Conservation (phyloP, 30 jellyfish, hydroid and myxozoan species). For the Turritopsis rubra region DNA sequence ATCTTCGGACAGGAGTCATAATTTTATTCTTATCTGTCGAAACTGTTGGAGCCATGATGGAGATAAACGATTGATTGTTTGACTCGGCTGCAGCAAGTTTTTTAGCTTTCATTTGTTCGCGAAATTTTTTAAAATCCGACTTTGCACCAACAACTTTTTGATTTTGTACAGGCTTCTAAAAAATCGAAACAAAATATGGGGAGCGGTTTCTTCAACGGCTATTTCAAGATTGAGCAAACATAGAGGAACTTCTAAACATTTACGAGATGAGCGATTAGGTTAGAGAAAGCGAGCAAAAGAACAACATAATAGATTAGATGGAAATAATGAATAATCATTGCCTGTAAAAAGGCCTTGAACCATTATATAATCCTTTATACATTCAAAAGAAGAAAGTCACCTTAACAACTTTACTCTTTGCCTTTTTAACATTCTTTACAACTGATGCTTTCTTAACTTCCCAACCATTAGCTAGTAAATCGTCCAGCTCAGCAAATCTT, state of each 20-base stretch:
- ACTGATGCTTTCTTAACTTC: conserved; percentile 22
- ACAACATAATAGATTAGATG: too few relatives aligned
- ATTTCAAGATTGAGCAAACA: too few relatives aligned
- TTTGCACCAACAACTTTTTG: background rate
- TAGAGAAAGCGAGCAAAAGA: too few relatives aligned
- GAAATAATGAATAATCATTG: too few relatives aligned
- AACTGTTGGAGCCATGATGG: background rate
- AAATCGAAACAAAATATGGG: background rate
- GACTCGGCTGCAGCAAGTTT: background rate
- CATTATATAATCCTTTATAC: too few relatives aligned
- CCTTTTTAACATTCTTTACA: conserved; percentile 8
- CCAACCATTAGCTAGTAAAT: conserved; percentile 35
- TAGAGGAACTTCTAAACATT: too few relatives aligned
- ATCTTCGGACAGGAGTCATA: background rate
- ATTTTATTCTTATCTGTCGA: background rate
- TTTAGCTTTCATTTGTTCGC: conserved; percentile 14
- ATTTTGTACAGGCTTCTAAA: background rate
- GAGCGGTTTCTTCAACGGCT: background rate
- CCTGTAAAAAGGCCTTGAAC: too few relatives aligned
- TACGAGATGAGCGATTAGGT: too few relatives aligned
- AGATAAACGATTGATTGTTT: background rate
- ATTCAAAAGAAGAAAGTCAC: background rate
- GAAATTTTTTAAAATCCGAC: background rate
- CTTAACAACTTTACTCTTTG: conserved; percentile 27
- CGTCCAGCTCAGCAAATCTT: conserved; percentile 44